Evolutionary conservation across 2,888 invertebrate genomes (phyloP).

Genomic region (Argyresthia albistria): DNA sequence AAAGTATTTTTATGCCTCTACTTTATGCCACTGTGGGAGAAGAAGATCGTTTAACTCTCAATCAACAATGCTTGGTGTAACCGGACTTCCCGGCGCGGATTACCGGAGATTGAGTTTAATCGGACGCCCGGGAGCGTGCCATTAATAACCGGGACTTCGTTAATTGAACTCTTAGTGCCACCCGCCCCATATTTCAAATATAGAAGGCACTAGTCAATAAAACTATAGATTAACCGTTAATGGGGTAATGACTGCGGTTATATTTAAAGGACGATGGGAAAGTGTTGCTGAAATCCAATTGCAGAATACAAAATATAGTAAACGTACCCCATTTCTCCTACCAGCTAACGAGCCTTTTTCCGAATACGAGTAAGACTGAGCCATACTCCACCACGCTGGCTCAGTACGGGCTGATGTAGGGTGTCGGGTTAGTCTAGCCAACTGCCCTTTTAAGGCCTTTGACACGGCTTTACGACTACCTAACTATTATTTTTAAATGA

Average conservation of each 20-base stretch:
- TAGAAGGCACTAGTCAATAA: slow-evolving; percentile 20
- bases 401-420: too few species aligned
- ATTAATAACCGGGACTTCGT: slow-evolving; percentile 57
- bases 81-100: slow-evolving; percentile 42
- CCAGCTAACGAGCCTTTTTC: too few species aligned
- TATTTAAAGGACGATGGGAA: neutral
- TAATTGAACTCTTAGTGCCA: slow-evolving; percentile 51
- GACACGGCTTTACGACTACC: too few species aligned
- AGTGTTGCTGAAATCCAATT: neutral
- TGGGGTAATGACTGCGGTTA: slow-evolving; percentile 1
- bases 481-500: too few species aligned
- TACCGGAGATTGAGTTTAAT: slow-evolving; percentile 66
- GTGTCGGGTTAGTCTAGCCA: too few species aligned
- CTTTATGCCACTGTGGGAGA: too few species aligned
- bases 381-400: too few species aligned
- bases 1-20: too few species aligned
- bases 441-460: too few species aligned
- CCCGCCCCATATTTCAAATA: slow-evolving; percentile 49
- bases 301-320: too few species aligned
- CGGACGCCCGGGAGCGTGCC: slow-evolving; percentile 48
- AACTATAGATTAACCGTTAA: slow-evolving; percentile 1
- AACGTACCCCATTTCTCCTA: too few species aligned
- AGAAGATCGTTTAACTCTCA: neutral
- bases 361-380: too few species aligned
- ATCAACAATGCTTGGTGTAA: slow-evolving; percentile 11